Evolutionary conservation across 1,140 invertebrate genomes (phyloP).

Genomic region (Oedothorax gibbosus): DNA sequence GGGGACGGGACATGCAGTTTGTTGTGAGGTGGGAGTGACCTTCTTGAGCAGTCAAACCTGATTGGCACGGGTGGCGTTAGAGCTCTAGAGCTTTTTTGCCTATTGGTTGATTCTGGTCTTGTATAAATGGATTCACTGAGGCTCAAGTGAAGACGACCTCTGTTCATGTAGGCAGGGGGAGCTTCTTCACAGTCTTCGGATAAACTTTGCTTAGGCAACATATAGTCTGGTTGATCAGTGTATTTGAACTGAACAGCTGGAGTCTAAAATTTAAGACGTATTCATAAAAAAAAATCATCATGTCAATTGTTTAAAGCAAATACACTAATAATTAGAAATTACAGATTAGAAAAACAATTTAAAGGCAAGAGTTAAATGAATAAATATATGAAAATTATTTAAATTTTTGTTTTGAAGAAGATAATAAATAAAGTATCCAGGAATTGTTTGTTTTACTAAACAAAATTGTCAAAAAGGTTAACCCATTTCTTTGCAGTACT

Average conservation of each 20-base stretch:
- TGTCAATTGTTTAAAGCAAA: slow-evolving; percentile 53
- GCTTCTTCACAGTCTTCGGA: slow-evolving; percentile 87
- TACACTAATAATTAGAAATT: slow-evolving; percentile 62
- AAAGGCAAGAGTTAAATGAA: no score
- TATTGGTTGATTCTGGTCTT: slow-evolving; percentile 68
- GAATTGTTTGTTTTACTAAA: no score
- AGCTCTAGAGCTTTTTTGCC: slow-evolving; percentile 92
- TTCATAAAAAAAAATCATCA: no score
- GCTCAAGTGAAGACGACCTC: slow-evolving; percentile 37
- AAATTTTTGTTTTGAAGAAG: no score
- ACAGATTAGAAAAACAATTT: slow-evolving; percentile 52
- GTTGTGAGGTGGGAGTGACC: slow-evolving; percentile 51
- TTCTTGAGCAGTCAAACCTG: slow-evolving; percentile 67
- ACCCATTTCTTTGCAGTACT: no score
- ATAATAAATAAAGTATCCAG: no score
- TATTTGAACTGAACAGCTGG: slow-evolving; percentile 88
- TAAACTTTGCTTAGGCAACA: slow-evolving; percentile 73
- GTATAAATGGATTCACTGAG: slow-evolving; percentile 70
- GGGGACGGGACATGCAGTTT: slow-evolving; percentile 44
- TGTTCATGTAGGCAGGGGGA: slow-evolving; percentile 71
- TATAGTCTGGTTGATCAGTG: slow-evolving; percentile 90
- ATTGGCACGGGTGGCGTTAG: slow-evolving; percentile 75
- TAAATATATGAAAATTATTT: no score
- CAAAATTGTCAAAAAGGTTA: no score
- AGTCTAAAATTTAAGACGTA: background rate